Evolutionary conservation across 2,888 invertebrate genomes (phyloP).

Genomic region (Idaea straminata): DNA sequence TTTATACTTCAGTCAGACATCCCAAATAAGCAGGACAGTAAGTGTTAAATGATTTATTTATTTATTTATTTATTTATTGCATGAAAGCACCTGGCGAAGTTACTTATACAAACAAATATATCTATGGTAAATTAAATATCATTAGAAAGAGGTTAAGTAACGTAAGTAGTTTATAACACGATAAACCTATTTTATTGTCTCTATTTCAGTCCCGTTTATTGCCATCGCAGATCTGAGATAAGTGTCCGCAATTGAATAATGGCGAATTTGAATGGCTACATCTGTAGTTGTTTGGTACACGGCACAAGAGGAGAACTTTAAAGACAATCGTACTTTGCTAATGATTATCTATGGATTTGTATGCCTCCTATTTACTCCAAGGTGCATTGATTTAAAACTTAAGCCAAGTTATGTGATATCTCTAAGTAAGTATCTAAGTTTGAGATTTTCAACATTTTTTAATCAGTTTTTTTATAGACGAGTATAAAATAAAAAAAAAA

Average conservation of each 20-base stretch:
- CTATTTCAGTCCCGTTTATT: slow-evolving; percentile 57
- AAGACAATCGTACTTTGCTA: neutral
- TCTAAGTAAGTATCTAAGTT: no score
- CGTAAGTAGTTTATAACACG: slow-evolving; percentile 9
- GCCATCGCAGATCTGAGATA: slow-evolving; percentile 59
- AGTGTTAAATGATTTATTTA: no score
- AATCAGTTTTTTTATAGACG: no score
- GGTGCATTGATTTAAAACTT: no score
- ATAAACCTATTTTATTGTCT: slow-evolving; percentile 21
- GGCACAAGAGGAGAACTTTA: slow-evolving; percentile 18
- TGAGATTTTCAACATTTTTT: no score
- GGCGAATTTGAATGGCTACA: slow-evolving; percentile 63
- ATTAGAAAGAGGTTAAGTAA: neutral
- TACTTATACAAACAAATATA: neutral
- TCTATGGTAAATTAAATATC: neutral
- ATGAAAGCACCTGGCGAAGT: neutral
- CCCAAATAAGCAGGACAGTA: no score
- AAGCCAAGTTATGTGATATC: no score
- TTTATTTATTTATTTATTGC: no score
- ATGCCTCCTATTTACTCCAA: no score
- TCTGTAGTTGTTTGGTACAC: slow-evolving; percentile 38
- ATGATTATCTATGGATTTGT: no score
- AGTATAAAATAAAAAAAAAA: no score
- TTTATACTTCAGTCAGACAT: no score
- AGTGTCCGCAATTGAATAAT: slow-evolving; percentile 75